Evolutionary conservation across 92 coral and sea anemone genomes (phyloP).

Genomic region (Porites divaricata): DNA sequence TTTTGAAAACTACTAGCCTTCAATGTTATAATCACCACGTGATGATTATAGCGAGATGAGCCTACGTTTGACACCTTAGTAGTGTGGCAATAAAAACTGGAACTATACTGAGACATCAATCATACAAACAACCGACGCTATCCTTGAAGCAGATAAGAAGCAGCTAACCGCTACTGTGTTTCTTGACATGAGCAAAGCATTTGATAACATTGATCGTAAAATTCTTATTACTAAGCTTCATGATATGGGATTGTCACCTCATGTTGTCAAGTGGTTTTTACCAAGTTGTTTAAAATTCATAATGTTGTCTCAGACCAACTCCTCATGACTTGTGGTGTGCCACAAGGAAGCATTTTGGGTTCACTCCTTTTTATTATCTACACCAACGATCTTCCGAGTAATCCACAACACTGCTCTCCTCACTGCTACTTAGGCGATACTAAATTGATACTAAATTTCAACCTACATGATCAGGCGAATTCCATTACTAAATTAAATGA

Average conservation of each 20-base stretch:
- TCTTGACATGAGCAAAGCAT: slow-evolving; percentile 64
- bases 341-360: slow-evolving; percentile 45
- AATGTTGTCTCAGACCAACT: slow-evolving; percentile 35
- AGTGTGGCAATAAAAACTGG: slow-evolving; percentile 38
- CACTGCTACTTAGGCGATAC: slow-evolving; percentile 57
- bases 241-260: slow-evolving; percentile 54
- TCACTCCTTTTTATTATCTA: slow-evolving; percentile 37
- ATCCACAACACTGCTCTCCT: slow-evolving; percentile 16
- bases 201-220: slow-evolving; percentile 56
- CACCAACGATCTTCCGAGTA: slow-evolving; percentile 40
- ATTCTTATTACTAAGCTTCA: slow-evolving; percentile 39
- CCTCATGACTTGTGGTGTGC: too few species aligned
- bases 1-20: too few species aligned
- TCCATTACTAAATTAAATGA: slow-evolving; percentile 33
- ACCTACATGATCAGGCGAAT: slow-evolving; percentile 23
- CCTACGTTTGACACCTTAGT: not conserved
- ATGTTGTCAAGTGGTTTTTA: slow-evolving; percentile 60
- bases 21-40: too few species aligned
- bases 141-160: slow-evolving; percentile 36
- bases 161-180: slow-evolving; percentile 36
- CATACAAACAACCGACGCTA: slow-evolving; percentile 23
- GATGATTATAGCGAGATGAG: too few species aligned
- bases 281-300: slow-evolving; percentile 53
- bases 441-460: slow-evolving; percentile 39
- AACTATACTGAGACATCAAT: slow-evolving; percentile 35